Conservation (phyloP, 2,888 invertebrate genomes). For the Drosophila mercatorum region DNA sequence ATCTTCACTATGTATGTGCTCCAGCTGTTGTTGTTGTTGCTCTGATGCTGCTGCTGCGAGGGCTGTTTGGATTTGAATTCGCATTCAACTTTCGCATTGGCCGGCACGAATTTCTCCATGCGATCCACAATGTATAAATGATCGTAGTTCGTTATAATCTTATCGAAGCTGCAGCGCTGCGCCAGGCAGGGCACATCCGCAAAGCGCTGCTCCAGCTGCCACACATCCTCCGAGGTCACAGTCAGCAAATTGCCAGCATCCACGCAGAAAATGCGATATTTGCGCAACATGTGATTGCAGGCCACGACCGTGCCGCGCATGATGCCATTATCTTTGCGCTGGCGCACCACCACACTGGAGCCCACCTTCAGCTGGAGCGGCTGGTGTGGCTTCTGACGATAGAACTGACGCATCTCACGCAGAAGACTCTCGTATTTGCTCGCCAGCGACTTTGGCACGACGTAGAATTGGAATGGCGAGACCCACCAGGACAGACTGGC, state of each 20-base stretch:
- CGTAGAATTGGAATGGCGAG: conserved; percentile 90
- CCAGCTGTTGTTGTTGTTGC: conserved; percentile 14
- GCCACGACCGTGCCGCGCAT: conserved; percentile 89
- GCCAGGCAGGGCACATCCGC: conserved; percentile 89
- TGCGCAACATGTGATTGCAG: conserved; percentile 86
- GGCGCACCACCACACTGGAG: conserved; percentile 89
- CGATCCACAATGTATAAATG: conserved; percentile 82
- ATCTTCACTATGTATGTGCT: conserved; percentile 80
- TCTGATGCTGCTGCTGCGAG: conserved; percentile 35
- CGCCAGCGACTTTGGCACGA: conserved; percentile 86
- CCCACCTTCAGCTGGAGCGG: conserved; percentile 86
- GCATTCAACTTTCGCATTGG: conserved; percentile 78
- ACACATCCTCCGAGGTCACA: conserved; percentile 88
- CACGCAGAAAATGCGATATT: conserved; percentile 89
- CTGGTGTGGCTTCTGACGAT: conserved; percentile 85
- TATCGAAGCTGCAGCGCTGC: conserved; percentile 88
- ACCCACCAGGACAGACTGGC: conserved; percentile 90
- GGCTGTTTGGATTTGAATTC: conserved; percentile 76
- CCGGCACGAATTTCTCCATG: conserved; percentile 83
- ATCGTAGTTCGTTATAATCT: conserved; percentile 87
- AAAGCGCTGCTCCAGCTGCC: conserved; percentile 89
- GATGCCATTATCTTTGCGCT: conserved; percentile 89
- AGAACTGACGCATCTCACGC: conserved; percentile 89
- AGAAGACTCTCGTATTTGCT: conserved; percentile 88
- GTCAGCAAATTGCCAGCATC: conserved; percentile 91